A percentile compares a stretch with the other conserved stretches of the same genome.
Evolutionary conservation across 2,113 vertebrate genomes (phyloP).

Genomic region (Pontoporia blainvillei): DNA sequence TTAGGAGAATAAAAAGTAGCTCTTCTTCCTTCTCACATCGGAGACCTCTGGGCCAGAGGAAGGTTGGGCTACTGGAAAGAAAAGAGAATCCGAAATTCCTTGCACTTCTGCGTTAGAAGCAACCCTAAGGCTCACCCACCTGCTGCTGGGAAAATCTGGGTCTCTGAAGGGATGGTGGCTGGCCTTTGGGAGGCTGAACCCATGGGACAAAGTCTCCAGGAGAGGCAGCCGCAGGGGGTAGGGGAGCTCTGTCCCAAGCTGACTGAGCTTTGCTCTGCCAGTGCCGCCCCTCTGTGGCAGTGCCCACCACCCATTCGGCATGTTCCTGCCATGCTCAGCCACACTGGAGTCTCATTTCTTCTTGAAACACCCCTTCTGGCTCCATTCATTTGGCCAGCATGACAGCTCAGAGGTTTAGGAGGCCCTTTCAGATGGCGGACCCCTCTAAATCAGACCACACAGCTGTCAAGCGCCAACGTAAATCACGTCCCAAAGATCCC

Average conservation of each 20-base stretch:
- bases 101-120: neutral
- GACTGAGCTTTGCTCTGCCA: neutral
- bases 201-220: neutral
- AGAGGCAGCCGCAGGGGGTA: accelerated
- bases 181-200: neutral
- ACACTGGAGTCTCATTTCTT: neutral
- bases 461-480: accelerated
- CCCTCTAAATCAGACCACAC: neutral
- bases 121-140: neutral
- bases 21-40: accelerated
- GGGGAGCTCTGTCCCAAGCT: neutral
- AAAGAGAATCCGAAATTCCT: neutral
- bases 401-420: neutral
- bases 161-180: neutral
- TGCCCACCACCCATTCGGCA: accelerated
- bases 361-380: neutral
- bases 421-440: accelerated
- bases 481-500: accelerated
- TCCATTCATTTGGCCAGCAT: neutral
- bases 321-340: too few species aligned
- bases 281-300: neutral
- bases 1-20: neutral
- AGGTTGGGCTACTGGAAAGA: neutral
- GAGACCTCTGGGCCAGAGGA: neutral
- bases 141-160: neutral